Evolutionary conservation across 2,113 vertebrate genomes (phyloP), one percentile per base, ranked within the genome.

Genomic region (Echinops telfairi): DNA sequence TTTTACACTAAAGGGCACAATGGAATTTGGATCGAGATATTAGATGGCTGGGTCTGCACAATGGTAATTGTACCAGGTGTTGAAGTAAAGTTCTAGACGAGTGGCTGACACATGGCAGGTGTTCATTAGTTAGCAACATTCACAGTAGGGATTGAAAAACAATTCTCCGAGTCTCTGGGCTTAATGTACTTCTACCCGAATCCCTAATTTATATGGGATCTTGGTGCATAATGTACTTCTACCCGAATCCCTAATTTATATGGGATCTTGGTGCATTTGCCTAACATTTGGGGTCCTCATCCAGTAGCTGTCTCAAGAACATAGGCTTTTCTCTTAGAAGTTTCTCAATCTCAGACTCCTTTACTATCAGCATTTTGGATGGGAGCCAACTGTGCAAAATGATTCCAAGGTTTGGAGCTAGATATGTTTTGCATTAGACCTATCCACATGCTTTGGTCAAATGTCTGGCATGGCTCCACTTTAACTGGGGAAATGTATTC

Each of bases 241-340:
- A 68, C 83, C 14, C 78, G 2, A 36, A 5, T n/a, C 40, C 2
- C 38, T 36, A 75, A 0, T 3, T 70, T 8, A 17, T 2, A 15
- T n/a, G 31, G 36, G 47, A 76, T 0, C 6, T 1, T 62, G 29
- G 2, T 36, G 3, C 1, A 38, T 86, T 8, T 3, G 1, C 6
- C 20, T 38, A 15, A 4, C 9, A 38, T 57, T 3, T 57, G 36
- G 0, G n/a, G 3, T 7, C 7, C 7, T 87, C 27, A 12, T 76
- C 38, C 23, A 64, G 14, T 0, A 2, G 22, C 12, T 75, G 16
- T 76, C 12, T 79, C 38, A 33, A 8, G 1, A 12, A 58, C 25
- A 6, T 6, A 25, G 6, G 2, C 11, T 85, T 10, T 43, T 83
- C 6, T 43, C 1, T 7, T n/a, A 12, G 17, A 1, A 3, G 1